A percentile compares a stretch with the other conserved stretches of the same genome.
Conservation (phyloP, 1,140 invertebrate species). For the Carposina sasakii region DNA sequence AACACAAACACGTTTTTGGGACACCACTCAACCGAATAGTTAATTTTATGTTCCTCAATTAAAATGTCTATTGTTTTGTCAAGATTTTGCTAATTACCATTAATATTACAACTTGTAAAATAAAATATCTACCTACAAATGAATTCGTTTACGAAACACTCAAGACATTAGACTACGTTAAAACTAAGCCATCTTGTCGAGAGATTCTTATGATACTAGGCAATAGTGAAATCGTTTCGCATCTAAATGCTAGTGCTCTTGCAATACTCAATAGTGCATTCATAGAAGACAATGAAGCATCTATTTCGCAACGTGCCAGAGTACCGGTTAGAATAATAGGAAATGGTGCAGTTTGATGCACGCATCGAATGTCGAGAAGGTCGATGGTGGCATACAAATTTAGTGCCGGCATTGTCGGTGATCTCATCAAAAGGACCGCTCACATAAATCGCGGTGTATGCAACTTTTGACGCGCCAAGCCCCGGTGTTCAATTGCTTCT, state of each 20-base stretch:
- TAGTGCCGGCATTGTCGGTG: conserved; percentile 48
- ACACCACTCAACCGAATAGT: no score
- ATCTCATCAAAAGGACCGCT: conserved; percentile 69
- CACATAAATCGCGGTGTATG: conserved; percentile 54
- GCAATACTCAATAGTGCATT: conserved; percentile 19
- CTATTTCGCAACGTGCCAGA: conserved; percentile 51
- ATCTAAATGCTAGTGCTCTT: conserved; percentile 24
- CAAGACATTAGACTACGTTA: not conserved
- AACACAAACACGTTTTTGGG: no score
- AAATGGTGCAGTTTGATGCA: conserved; percentile 60
- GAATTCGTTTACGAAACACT: no score
- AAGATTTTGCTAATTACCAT: no score
- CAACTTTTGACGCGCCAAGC: conserved; percentile 48
- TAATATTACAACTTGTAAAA: no score
- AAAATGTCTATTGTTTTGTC: no score
- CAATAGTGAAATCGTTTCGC: conserved; percentile 4
- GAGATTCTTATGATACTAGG: no score
- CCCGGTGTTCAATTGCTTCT: conserved; percentile 49
- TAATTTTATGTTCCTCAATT: no score
- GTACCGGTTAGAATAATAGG: conserved; percentile 58
- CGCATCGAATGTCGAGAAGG: conserved; percentile 60
- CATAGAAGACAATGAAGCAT: conserved; percentile 54
- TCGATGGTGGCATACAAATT: conserved; percentile 62
- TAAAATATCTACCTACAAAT: no score
- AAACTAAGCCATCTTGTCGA: conserved; percentile 5